Percentiles rank a stretch among this genome's conserved stretches.
These are phyloP conservation scores for Nebria brevicollis DNA, from an alignment of 2,888 invertebrate genomes.

Conservation along the genomic window DNA sequence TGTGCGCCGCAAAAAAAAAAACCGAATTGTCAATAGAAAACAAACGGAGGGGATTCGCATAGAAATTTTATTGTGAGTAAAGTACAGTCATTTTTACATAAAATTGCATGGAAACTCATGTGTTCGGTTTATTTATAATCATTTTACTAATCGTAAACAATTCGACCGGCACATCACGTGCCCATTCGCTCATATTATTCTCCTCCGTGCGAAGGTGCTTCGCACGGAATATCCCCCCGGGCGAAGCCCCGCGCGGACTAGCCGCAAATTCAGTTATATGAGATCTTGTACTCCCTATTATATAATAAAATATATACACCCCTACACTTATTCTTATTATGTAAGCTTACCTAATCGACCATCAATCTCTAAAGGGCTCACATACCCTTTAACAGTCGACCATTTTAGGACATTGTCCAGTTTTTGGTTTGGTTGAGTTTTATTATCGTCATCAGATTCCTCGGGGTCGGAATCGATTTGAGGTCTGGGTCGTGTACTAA, in stretches of 20 bases:
- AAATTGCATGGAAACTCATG: background rate
- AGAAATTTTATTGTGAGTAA: background rate
- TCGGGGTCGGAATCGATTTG: background rate
- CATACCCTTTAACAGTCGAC: constrained; percentile 57
- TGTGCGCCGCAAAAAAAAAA: background rate
- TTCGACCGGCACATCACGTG: constrained; percentile 60
- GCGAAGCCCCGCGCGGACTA: constrained; percentile 16
- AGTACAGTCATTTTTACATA: background rate
- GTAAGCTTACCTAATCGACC: constrained; percentile 4
- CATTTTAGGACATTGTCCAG: constrained; percentile 61
- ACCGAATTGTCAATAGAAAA: background rate
- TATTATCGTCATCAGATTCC: constrained; percentile 21
- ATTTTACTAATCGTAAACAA: constrained; percentile 60
- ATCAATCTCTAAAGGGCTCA: constrained; percentile 26
- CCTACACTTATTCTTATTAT: background rate
- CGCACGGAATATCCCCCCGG: constrained; percentile 31
- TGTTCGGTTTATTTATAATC: constrained; percentile 51
- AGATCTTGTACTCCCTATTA: constrained; percentile 29
- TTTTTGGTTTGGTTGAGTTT: background rate
- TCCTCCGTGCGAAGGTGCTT: constrained; percentile 17
- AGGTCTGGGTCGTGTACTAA: constrained; percentile 51
- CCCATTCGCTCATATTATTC: constrained; percentile 53
- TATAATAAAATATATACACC: background rate
- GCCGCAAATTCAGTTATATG: constrained; percentile 10
- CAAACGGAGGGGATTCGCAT: background rate